Evolutionary conservation across 2,888 invertebrate genomes (phyloP), one percentile per base, ranked within the genome.

Genomic region (Stictocephala bisonia): DNA sequence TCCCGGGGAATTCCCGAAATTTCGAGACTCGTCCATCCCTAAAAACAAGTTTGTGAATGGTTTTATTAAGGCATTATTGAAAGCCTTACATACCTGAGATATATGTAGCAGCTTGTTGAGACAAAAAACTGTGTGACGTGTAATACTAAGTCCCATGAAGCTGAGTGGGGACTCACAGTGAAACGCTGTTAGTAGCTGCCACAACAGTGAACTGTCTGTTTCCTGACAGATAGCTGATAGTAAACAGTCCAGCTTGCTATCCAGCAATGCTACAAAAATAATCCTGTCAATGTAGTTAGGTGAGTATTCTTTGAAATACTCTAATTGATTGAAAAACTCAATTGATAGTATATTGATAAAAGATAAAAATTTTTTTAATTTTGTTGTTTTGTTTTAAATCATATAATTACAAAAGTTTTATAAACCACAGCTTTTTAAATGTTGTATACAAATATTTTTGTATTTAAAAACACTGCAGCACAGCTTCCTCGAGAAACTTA

Each of bases 61-160:
- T 35, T 35, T 6, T 35, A 35, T 13, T 9, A 9, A 35, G 35
- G 35, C 35, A 35, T 9, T 35, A 9, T 13, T 35, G 6, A 9
- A 9, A 7, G 7, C 13, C 13, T 35, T 6, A 35, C 6, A 35
- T 35, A 35, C 56, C 60, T 60, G 40, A 60, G 60, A 22, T 11
- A 41, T 27, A 18, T 26, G 18, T 18, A 87, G 77, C 29, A 87
- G 78, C 80, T 88, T 87, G 80, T 88, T 87, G 58, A 88, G 82
- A 67, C 87, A 86, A 40, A 87, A 82, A 22, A 88, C 80, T 3
- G 86, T 85, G 77, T 87, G 84, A 75, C 87, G 82, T 0, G 87
- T 87, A 75, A 88, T 87, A 31, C 86, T 87, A 7, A 88, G 80
- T 0, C 88, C 88, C 88, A 88, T 88, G 44, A 87, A 85, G 41